phyloP scores from a whole-genome alignment of 2,113 vertebrate genomes.

The Corythaixoides concolor region DNA sequence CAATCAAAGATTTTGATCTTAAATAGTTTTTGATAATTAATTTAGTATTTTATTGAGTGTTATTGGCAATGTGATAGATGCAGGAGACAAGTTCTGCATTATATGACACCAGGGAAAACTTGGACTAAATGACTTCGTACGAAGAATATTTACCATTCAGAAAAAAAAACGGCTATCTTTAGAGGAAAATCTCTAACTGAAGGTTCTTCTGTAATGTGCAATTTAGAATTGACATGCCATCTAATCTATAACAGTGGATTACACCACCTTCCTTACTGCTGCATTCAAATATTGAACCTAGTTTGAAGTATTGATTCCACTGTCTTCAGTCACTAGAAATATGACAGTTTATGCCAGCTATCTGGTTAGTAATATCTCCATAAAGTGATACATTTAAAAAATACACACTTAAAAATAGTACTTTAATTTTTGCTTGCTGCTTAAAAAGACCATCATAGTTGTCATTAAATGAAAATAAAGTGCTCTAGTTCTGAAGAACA shows the following conservation, averaged over 20 bases:
- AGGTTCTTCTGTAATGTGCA: neutral
- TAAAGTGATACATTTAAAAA: constrained; percentile 44
- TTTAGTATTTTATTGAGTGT: constrained; percentile 7
- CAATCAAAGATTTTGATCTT: constrained; percentile 44
- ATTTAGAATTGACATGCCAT: constrained; percentile 12
- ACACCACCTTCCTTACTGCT: constrained; percentile 21
- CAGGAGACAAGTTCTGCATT: neutral
- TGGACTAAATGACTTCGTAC: neutral
- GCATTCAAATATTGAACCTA: constrained; percentile 41
- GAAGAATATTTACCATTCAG: neutral
- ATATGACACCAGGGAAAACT: neutral
- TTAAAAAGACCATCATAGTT: constrained; percentile 23
- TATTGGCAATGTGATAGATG: neutral
- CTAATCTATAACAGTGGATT: constrained; percentile 33
- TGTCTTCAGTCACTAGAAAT: constrained; percentile 33
- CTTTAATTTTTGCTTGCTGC: constrained; percentile 46
- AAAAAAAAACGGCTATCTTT: neutral
- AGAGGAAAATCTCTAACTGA: neutral
- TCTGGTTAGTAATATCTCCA: constrained; percentile 53
- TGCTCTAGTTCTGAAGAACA: constrained; percentile 15
- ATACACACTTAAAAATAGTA: constrained; percentile 32
- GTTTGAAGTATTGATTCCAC: constrained; percentile 43
- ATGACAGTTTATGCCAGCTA: constrained; percentile 30
- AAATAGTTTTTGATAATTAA: constrained; percentile 38
- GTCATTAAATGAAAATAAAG: constrained; percentile 32